Evolutionary conservation across 2,888 invertebrate genomes (phyloP), one percentile per base, ranked within the genome.

Genomic region (Tortricodes alternella): DNA sequence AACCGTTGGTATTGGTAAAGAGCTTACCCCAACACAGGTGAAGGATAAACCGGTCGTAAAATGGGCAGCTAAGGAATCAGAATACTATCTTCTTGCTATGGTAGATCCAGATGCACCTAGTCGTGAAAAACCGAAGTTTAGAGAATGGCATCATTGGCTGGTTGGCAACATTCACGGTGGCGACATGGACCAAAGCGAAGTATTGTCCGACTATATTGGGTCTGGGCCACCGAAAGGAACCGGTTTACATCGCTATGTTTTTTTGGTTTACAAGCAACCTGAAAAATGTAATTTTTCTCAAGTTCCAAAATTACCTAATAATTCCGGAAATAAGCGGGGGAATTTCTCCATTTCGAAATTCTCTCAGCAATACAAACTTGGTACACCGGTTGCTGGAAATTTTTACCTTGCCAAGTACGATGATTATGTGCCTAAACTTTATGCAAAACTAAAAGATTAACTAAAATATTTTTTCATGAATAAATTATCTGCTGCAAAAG

Each of bases 131-230:
- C 95, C 95, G 0, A 93, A 91, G 62, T 93, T 92, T 64, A 88
- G 94, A 19, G 95, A 96, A 82, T 95, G 94, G 92, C 93, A 94
- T 66, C 96, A 96, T 77, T 96, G 96, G 96, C 81, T 95, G 8
- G 92, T 96, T 21, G 94, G 92, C 15, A 96, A 96, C 71, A 94
- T 96, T 69, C 92, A 93, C 7, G 94, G 93, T 21, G 84, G 82
- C 51, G 91, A 94, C 62, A 70, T 95, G 37, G 74, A 74, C 9
- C 91, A 92, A 64, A 94, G 95, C 19, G 94, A 95, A 73, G 86
- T 90, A 13, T 80, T 95, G 13, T 89, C 93, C 11, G 93, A 93
- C 59, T 96, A 95, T 70, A 88, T 89, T 29, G 88, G 89, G 15
- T 85, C 89, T 9, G 95, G 94, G 3, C 95, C 95, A n/a, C 95